Evolutionary conservation across 2,888 invertebrate genomes (phyloP).

Genomic region (Andricus curvator): DNA sequence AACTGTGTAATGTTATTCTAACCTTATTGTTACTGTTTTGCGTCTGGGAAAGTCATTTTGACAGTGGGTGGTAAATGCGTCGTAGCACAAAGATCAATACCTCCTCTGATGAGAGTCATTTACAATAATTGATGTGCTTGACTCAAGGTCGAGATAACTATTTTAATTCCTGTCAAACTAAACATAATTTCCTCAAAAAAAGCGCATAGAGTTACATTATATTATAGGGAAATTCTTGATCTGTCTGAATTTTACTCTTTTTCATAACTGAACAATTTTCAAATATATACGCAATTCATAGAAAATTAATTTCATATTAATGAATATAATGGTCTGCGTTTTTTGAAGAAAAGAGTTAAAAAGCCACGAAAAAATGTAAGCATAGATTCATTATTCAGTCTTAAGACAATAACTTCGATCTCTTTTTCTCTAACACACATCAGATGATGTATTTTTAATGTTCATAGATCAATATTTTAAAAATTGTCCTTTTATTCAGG

Average conservation of each 20-base stretch:
- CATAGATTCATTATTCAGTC: neutral
- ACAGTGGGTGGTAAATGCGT: conserved; percentile 31
- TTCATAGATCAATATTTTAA: no score
- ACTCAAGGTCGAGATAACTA: neutral
- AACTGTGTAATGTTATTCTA: conserved; percentile 7
- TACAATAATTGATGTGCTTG: conserved; percentile 32
- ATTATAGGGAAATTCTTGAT: no score
- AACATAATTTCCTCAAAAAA: neutral
- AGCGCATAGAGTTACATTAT: neutral
- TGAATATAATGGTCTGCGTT: neutral
- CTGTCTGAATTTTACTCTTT: neutral
- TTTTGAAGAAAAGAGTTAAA: neutral
- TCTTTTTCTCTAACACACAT: neutral
- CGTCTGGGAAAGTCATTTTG: conserved; percentile 19
- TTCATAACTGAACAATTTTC: neutral
- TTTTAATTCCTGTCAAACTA: conserved; percentile 12
- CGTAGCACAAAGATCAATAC: conserved; percentile 22
- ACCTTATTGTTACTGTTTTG: neutral
- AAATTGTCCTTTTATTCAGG: no score
- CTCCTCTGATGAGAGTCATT: conserved; percentile 23
- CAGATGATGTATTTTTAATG: neutral
- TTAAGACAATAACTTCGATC: neutral
- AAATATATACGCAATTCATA: neutral
- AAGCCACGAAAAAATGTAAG: neutral
- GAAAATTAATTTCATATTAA: neutral